These are phyloP conservation scores for Labeo rohita DNA, from an alignment of 2,113 vertebrate genomes.

Conservation along the genomic window DNA sequence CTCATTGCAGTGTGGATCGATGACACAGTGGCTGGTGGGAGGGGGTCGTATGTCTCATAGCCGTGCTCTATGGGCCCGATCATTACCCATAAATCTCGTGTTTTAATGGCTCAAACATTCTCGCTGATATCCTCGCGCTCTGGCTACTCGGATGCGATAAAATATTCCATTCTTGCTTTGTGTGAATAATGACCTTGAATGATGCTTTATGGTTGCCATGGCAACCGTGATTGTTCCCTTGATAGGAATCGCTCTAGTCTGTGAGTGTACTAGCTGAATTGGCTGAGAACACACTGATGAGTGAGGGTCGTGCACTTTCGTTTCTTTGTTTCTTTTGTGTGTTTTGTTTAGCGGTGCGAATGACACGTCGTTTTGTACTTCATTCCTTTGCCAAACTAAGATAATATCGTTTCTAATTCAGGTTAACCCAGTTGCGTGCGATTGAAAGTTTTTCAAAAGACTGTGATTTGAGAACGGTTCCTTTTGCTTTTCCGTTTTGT, in stretches of 20 bases:
- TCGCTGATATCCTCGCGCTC: constrained; percentile 22
- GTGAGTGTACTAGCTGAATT: constrained; percentile 21
- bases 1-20: constrained; percentile 18
- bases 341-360: background rate
- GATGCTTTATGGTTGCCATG: constrained; percentile 51
- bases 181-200: constrained; percentile 45
- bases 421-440: background rate
- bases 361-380: background rate
- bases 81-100: constrained; percentile 31
- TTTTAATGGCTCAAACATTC: constrained; percentile 41
- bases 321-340: background rate
- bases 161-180: constrained; percentile 42
- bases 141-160: background rate
- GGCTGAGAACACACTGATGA: background rate
- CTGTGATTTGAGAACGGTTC: background rate
- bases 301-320: background rate
- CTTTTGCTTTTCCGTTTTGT: background rate
- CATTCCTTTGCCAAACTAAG: background rate
- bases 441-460: background rate
- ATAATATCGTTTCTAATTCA: background rate
- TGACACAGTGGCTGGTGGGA: constrained; percentile 15
- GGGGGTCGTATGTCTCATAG: constrained; percentile 42
- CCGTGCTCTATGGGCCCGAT: constrained; percentile 1
- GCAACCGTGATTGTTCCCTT: constrained; percentile 35
- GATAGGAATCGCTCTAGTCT: constrained; percentile 24